These are phyloP conservation scores for Nudaria mundana DNA, from an alignment of 2,888 invertebrate species.

Conservation along the genomic window DNA sequence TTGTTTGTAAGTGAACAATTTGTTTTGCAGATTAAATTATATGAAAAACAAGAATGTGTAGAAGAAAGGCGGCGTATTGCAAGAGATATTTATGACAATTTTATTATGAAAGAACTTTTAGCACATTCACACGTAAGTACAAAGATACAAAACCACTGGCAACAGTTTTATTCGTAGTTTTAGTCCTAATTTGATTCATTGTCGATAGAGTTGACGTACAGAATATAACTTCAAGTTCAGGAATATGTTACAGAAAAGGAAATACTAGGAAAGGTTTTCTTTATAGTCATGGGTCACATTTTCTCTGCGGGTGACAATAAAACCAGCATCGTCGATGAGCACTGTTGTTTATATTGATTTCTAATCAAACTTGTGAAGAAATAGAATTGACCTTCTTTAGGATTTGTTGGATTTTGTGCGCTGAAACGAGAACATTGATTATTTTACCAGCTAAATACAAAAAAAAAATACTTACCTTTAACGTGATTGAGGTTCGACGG, in stretches of 20 bases:
- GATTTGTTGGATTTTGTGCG: slow-evolving; percentile 15
- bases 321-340: slow-evolving; percentile 22
- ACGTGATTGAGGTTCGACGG: too few species aligned
- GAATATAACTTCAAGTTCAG: slow-evolving; percentile 1
- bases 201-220: too few species aligned
- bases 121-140: slow-evolving; percentile 97
- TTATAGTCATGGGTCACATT: slow-evolving; percentile 15
- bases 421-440: too few species aligned
- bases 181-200: too few species aligned
- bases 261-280: slow-evolving; percentile 10
- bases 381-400: slow-evolving; percentile 12
- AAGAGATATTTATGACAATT: slow-evolving; percentile 99
- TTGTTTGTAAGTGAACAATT: slow-evolving; percentile 11
- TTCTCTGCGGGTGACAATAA: slow-evolving; percentile 31
- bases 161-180: too few species aligned
- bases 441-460: too few species aligned
- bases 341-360: slow-evolving; percentile 29
- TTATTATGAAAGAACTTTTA: slow-evolving; percentile 99
- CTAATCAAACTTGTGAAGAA: slow-evolving; percentile 28
- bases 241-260: slow-evolving; percentile 5
- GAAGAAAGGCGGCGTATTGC: slow-evolving; percentile 98
- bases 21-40: slow-evolving; percentile 94
- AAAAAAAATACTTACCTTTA: too few species aligned
- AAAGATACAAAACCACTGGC: too few species aligned
- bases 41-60: slow-evolving; percentile 98